A percentile compares a stretch with the other conserved stretches of the same genome.
These are phyloP conservation scores for Edolisoma coerulescens DNA, from an alignment of 2,113 vertebrate species.

Conservation along the genomic window DNA sequence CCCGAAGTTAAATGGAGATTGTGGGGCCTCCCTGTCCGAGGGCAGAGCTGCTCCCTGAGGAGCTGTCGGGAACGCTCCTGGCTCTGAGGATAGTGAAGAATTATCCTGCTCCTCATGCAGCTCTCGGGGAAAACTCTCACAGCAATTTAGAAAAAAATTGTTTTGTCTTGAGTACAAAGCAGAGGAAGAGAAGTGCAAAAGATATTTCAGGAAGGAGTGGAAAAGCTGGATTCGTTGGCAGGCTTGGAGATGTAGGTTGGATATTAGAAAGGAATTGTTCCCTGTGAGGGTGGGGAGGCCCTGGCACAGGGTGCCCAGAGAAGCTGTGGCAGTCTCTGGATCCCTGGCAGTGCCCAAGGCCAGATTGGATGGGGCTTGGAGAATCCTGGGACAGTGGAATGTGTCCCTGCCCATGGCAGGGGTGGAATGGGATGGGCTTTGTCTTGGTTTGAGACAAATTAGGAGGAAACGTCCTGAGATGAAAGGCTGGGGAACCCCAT, in stretches of 20 bases:
- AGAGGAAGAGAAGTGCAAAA: background rate
- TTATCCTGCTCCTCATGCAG: background rate
- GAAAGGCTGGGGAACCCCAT: no score
- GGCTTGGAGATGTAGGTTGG: background rate
- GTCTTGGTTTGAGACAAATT: no score
- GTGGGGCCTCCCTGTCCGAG: background rate
- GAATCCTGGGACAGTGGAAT: background rate
- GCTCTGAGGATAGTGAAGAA: background rate
- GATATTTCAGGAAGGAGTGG: background rate
- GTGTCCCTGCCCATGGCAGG: background rate
- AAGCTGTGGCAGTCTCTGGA: background rate
- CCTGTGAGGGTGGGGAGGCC: background rate
- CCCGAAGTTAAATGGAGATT: background rate
- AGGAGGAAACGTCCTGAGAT: no score
- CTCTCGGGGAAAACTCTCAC: background rate
- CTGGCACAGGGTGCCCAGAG: background rate
- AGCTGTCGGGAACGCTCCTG: background rate
- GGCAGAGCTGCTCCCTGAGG: background rate
- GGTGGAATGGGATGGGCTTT: rapidly evolving
- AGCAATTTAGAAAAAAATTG: background rate
- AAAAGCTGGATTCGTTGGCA: background rate
- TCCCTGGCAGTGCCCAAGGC: background rate
- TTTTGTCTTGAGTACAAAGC: background rate
- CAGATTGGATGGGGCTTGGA: background rate
- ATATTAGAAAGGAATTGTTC: background rate